Percentiles rank a stretch among this genome's conserved stretches.
Evolutionary conservation across 1,140 invertebrate genomes (phyloP).

Genomic region (Heliconius eleuchia): DNA sequence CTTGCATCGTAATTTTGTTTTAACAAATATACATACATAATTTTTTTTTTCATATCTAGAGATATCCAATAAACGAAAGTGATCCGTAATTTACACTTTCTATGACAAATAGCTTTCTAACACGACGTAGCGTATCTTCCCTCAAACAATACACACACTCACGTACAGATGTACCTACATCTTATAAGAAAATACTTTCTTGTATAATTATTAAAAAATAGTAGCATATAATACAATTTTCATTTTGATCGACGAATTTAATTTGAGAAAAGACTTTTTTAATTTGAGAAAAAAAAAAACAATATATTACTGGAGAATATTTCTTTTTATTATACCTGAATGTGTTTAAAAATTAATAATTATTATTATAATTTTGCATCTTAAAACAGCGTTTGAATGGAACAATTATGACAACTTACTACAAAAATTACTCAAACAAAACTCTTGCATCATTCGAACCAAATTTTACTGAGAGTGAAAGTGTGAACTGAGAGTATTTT

Average conservation of each 20-base stretch:
- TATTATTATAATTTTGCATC: background rate
- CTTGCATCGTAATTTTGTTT: too few relatives aligned
- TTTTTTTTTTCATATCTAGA: background rate
- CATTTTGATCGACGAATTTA: background rate
- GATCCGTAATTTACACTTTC: slow-evolving; percentile 57
- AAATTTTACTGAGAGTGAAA: slow-evolving; percentile 67
- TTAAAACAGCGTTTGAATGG: background rate
- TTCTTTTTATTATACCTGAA: too few relatives aligned
- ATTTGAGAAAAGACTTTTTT: background rate
- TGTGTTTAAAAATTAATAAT: background rate
- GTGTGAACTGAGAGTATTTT: slow-evolving; percentile 50
- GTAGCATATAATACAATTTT: background rate
- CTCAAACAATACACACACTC: slow-evolving; percentile 24
- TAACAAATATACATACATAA: background rate
- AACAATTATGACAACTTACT: slow-evolving; percentile 38
- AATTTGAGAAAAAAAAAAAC: background rate
- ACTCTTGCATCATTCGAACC: slow-evolving; percentile 59
- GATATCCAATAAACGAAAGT: slow-evolving; percentile 33
- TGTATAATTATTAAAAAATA: background rate
- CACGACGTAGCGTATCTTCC: slow-evolving; percentile 41
- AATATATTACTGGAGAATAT: background rate
- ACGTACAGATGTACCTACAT: background rate
- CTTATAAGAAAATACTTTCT: background rate
- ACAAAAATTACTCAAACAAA: slow-evolving; percentile 54
- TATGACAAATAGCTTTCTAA: slow-evolving; percentile 56